Base-by-base conservation (phyloP, 2,797 vertebrate species). In the Echiichthys vipera region DNA sequence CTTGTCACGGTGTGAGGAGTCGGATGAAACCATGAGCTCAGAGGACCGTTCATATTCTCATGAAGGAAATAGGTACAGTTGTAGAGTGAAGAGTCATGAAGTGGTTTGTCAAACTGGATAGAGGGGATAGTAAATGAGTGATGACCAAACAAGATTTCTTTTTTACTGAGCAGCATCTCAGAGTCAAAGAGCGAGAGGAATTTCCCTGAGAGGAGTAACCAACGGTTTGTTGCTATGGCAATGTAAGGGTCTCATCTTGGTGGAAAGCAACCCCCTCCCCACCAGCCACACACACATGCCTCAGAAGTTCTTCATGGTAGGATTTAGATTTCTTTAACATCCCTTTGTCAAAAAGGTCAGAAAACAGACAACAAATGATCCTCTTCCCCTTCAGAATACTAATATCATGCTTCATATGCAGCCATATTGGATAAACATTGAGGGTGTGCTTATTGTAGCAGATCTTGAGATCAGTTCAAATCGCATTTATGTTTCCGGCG, bases 181-280 rank as follows among this genome's bases (percentile, higher is more conserved):
- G 14, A 50, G 45, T 29, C 30, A 10, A 12, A 32, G 46, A 75
- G 49, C 5, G 42, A 36, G 49, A 59, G 58, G 32, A 45, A 66
- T 36, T 25, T 58, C 50, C 74, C 32, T 24, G 1, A 24, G 10
- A 50, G 47, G 20, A 22, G 46, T 34, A 71, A 24, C 36, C 1
- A 0, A 39, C 0, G 18, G 17, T 40, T 49, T 71, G 72, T 82
- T 84, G 65, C 77, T 62, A 86, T 85, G 69, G 62, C 65, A 80
- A 85, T 74, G 13, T 8, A 1, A 42, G 20, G 53, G 55, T 56
- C 34, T 64, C 24, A 50, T 55, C 27, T 32, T 47, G 2, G 40
- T 0, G 2, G 15, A 39, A 34, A 73, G 40, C 50, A 11, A 43
- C 18, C 49, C 46, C 50, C 2, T 32, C 9, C 53, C 45, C 51